These are phyloP conservation scores for Pterostichus niger DNA, from an alignment of 2,888 invertebrate species.

Conservation along the genomic window DNA sequence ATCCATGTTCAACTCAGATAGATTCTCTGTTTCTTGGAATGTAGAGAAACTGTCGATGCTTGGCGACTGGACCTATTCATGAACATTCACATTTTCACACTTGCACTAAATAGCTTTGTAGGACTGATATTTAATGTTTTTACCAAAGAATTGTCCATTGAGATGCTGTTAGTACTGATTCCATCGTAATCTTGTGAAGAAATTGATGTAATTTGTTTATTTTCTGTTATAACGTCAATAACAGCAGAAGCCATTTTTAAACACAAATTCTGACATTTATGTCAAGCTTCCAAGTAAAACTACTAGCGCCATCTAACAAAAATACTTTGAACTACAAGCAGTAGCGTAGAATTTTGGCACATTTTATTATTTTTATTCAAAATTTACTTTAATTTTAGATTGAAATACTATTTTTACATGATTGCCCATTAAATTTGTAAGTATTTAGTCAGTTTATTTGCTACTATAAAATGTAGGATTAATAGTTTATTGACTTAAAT, in stretches of 20 bases:
- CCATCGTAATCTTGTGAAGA: conserved; percentile 74
- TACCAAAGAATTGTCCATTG: conserved; percentile 75
- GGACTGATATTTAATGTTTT: not conserved
- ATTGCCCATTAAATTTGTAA: no score
- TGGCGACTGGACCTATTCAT: conserved; percentile 81
- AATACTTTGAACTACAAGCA: no score
- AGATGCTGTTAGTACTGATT: conserved; percentile 74
- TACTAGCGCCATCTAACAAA: no score
- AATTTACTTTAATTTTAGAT: no score
- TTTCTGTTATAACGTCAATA: conserved; percentile 77
- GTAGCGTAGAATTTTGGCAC: no score
- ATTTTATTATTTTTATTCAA: no score
- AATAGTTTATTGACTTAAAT: no score
- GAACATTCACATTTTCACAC: conserved; percentile 59
- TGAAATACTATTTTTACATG: no score
- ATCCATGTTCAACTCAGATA: conserved; percentile 79
- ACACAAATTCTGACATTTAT: not conserved
- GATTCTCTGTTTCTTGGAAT: conserved; percentile 79
- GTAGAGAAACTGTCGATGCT: conserved; percentile 82
- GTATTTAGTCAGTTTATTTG: no score
- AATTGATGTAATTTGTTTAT: conserved; percentile 74
- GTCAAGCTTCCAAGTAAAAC: no score
- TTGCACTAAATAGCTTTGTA: not conserved
- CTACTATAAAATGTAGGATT: no score
- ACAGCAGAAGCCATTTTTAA: conserved; percentile 73